phyloP scores from a whole-genome alignment of 1,140 invertebrate genomes.

The Araneus ventricosus region DNA sequence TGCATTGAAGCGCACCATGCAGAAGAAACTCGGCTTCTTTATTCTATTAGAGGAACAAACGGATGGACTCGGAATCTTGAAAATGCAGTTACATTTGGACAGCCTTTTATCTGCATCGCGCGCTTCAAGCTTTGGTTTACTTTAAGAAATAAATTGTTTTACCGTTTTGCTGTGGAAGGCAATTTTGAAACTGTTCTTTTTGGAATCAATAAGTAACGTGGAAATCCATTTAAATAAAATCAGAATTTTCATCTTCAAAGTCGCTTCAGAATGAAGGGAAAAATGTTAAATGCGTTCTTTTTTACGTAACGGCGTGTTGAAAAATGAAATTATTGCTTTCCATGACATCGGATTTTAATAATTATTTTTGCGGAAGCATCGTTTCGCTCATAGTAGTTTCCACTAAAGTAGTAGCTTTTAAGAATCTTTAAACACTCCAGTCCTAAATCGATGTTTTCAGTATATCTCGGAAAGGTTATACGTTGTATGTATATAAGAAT shows the following conservation, averaged over 20 bases:
- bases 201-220: not conserved
- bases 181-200: slow-evolving; percentile 35
- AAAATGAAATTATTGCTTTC: not conserved
- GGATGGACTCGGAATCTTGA: too few species aligned
- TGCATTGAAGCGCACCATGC: not conserved
- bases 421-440: too few species aligned
- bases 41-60: too few species aligned
- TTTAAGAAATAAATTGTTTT: not conserved
- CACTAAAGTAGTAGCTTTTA: not conserved
- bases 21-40: too few species aligned
- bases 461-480: too few species aligned
- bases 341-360: not conserved
- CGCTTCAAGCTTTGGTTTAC: not conserved
- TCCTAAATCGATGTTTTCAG: too few species aligned
- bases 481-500: too few species aligned
- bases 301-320: not conserved
- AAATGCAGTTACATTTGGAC: not conserved
- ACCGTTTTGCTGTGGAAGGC: not conserved
- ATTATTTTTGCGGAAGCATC: not conserved
- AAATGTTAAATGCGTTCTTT: too few species aligned
- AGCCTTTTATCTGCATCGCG: not conserved
- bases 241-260: slow-evolving; percentile 11
- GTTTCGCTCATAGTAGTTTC: not conserved
- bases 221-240: slow-evolving; percentile 37
- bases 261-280: not conserved